Conservation (phyloP, 2,888 invertebrate genomes). For the Drosophila barbarae region DNA sequence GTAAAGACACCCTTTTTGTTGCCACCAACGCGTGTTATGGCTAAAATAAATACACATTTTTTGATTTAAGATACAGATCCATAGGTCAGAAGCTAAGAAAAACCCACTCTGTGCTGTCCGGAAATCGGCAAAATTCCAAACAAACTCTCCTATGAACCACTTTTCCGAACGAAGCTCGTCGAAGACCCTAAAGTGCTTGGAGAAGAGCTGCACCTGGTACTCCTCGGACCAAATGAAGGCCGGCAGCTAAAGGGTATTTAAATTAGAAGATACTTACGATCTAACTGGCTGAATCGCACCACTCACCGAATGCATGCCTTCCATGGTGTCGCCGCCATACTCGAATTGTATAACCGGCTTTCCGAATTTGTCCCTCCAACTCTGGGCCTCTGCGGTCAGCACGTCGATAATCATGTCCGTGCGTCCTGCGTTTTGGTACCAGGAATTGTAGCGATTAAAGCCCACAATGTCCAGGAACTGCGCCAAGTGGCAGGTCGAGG, state of each 20-base stretch:
- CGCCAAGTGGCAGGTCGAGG: constrained; percentile 84
- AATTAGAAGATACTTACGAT: constrained; percentile 38
- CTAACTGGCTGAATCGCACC: fast-evolving
- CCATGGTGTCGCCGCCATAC: constrained; percentile 96
- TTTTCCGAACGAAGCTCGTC: constrained; percentile 86
- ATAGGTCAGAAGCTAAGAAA: too few relatives aligned
- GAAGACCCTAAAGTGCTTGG: constrained; percentile 94
- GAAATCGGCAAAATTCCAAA: constrained; percentile 99
- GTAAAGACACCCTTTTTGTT: constrained; percentile 95
- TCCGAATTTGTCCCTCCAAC: constrained; percentile 88
- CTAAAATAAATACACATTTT: background rate
- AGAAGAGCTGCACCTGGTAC: constrained; percentile 91
- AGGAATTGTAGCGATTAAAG: constrained; percentile 97
- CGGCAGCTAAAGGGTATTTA: constrained; percentile 82
- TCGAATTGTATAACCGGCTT: constrained; percentile 96
- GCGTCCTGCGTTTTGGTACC: constrained; percentile 93
- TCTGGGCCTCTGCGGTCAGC: constrained; percentile 87
- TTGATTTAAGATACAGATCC: too few relatives aligned
- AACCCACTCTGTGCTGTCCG: constrained; percentile 92
- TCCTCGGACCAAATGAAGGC: constrained; percentile 97
- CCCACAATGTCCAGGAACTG: constrained; percentile 90
- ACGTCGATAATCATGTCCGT: constrained; percentile 86
- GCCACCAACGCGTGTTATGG: constrained; percentile 81
- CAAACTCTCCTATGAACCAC: constrained; percentile 97
- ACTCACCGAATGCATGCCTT: constrained; percentile 92